Evolutionary conservation across 2,113 vertebrate genomes (phyloP).

Genomic region (Hucho hucho): DNA sequence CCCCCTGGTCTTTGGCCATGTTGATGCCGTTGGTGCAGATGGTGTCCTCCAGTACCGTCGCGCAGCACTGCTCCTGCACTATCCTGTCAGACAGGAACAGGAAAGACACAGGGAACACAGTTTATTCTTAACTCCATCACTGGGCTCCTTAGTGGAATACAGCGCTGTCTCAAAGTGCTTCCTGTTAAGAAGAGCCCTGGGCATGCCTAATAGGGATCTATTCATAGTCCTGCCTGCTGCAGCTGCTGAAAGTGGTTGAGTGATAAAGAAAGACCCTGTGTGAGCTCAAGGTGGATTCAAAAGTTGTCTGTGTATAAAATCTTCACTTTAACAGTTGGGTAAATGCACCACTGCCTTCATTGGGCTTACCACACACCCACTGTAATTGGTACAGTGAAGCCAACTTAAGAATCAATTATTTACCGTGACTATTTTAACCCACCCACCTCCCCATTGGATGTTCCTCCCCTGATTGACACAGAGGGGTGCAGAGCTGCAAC

Average conservation of each 20-base stretch:
- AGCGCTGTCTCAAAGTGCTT: slow-evolving; percentile 23
- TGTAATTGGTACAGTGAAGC: too few relatives aligned
- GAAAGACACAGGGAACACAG: slow-evolving; percentile 26
- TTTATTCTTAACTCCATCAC: slow-evolving; percentile 25
- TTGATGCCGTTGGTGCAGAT: slow-evolving; percentile 82
- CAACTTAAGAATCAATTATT: too few relatives aligned
- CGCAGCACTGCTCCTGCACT: slow-evolving; percentile 88
- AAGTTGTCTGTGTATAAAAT: background rate
- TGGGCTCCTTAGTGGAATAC: background rate
- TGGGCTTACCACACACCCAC: too few relatives aligned
- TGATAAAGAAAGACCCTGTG: background rate
- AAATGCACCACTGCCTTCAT: too few relatives aligned
- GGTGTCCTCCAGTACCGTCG: slow-evolving; percentile 80
- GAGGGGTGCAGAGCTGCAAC: background rate
- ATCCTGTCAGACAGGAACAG: slow-evolving; percentile 70
- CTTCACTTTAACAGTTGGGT: too few relatives aligned
- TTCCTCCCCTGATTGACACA: background rate
- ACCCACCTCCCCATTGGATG: background rate
- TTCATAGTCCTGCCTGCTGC: background rate
- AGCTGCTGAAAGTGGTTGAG: slow-evolving; percentile 3
- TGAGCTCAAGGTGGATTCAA: slow-evolving; percentile 6
- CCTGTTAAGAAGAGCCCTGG: slow-evolving; percentile 49
- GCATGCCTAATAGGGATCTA: slow-evolving; percentile 41
- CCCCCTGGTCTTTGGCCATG: slow-evolving; percentile 74
- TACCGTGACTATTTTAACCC: background rate